Percentiles rank a stretch among this genome's conserved stretches.
These are phyloP conservation scores for Drosophila tristis DNA, from an alignment of 1,140 invertebrate genomes.

Conservation along the genomic window DNA sequence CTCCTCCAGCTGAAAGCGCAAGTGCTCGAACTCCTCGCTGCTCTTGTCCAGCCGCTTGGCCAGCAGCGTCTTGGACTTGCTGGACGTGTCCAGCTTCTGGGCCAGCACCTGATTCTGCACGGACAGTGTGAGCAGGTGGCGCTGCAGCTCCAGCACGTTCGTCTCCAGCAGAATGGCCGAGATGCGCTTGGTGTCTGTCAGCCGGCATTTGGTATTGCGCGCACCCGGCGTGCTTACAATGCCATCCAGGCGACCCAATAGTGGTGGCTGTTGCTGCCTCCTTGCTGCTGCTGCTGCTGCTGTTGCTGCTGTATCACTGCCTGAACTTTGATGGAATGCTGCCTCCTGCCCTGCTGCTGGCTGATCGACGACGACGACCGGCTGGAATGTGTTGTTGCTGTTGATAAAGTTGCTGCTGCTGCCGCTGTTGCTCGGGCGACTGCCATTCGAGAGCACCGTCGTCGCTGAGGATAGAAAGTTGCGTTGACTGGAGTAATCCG, in stretches of 20 bases:
- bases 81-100: slow-evolving; percentile 88
- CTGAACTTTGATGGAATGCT: slow-evolving; percentile 83
- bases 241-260: slow-evolving; percentile 85
- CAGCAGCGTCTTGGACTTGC: slow-evolving; percentile 87
- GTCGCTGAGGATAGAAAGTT: slow-evolving; percentile 81
- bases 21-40: slow-evolving; percentile 91
- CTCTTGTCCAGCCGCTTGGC: slow-evolving; percentile 89
- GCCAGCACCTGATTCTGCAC: slow-evolving; percentile 93
- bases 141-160: slow-evolving; percentile 91
- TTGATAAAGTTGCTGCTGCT: slow-evolving; percentile 33
- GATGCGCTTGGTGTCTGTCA: slow-evolving; percentile 89
- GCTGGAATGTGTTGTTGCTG: slow-evolving; percentile 77
- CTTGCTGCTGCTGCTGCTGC: slow-evolving; percentile 29
- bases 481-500: slow-evolving; percentile 80
- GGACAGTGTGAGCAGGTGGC: slow-evolving; percentile 92
- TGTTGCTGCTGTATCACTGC: slow-evolving; percentile 71
- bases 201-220: slow-evolving; percentile 85
- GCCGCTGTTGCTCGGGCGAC: slow-evolving; percentile 53
- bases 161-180: slow-evolving; percentile 92
- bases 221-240: slow-evolving; percentile 85
- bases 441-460: slow-evolving; percentile 79
- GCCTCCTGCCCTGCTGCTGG: slow-evolving; percentile 43
- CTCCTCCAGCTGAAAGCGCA: slow-evolving; percentile 93
- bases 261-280: slow-evolving; percentile 5
- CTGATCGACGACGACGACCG: slow-evolving; percentile 70